A percentile compares a stretch with the other conserved stretches of the same genome.
Evolutionary conservation across 2,888 invertebrate species (phyloP).

Genomic region (Strigamia maritima): DNA sequence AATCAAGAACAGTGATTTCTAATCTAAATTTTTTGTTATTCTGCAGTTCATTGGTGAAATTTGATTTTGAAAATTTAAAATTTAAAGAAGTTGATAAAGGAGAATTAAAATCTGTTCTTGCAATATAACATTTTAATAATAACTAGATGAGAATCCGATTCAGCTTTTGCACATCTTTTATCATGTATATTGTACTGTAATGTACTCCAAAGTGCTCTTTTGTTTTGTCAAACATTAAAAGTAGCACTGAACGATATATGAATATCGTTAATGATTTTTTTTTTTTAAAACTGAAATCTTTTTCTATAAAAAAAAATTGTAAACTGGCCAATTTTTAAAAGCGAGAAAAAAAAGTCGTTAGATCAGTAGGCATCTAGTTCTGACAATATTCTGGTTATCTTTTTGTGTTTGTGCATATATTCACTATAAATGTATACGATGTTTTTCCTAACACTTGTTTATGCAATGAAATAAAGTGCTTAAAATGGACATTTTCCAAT

Average conservation of each 20-base stretch:
- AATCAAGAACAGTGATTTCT: neutral
- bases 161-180: slow-evolving; percentile 31
- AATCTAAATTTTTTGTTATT: too few relatives aligned
- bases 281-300: neutral
- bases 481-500: neutral
- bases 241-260: slow-evolving; percentile 9
- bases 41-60: too few relatives aligned
- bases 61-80: neutral
- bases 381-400: slow-evolving; percentile 24
- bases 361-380: slow-evolving; percentile 1
- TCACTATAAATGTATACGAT: slow-evolving; percentile 28
- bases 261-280: neutral
- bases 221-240: slow-evolving; percentile 32
- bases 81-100: neutral
- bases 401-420: slow-evolving; percentile 30
- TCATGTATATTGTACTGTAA: slow-evolving; percentile 32
- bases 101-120: neutral
- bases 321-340: slow-evolving; percentile 20
- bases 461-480: slow-evolving; percentile 31
- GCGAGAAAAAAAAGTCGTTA: neutral
- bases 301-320: slow-evolving; percentile 21
- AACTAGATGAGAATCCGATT: slow-evolving; percentile 18
- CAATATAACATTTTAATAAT: neutral
- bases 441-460: slow-evolving; percentile 31
- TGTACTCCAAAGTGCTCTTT: slow-evolving; percentile 32